Evolutionary conservation across 35 echinoderm and acorn worm genomes (phyloP), one percentile per base, ranked within the genome.

Genomic region (Ophiothrix spiculata): DNA sequence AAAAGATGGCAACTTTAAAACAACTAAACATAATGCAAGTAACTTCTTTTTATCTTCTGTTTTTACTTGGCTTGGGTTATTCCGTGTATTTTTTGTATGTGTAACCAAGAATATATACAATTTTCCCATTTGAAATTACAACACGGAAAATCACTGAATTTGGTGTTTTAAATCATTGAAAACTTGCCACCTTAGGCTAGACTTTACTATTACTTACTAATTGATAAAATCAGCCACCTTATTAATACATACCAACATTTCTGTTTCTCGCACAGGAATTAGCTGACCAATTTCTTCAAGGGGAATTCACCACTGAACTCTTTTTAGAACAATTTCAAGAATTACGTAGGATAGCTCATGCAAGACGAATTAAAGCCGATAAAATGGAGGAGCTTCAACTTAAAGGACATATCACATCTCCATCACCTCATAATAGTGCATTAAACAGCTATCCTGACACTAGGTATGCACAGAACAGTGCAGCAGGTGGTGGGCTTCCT

Each of bases 281-380:
- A 36, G 95, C 95, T n/a, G 87, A 89, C 56, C 41, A 83, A 29
- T 98, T 94, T 74, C 77, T 98, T 38, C 81, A 91, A 33, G 95
- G 95, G 34, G 83, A 98, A 69, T 56, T 89, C 21, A 56, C 86
- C 1, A 32, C 83, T 19, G 80, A 91, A 19, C 82, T 91, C 25
- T 98, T 98, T 75, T 39, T 98, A 14, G 90, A 98, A 77, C 74
- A 93, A 78, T 98, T 94, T 75, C 81, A 80, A 56, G 54, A 69
- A 10, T 80, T 63, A 81, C 77, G 95, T 25, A 83, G 74, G 35
- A 63, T 76, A 73, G 92, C 92, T 19, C 92, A 98, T 38, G 13
- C 94, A 16, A 39, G 86, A 37, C 93, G 89, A 36, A 98, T 94
- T 40, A 93, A 98, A 83, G 81, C 95, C 0, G 95, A 98, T 45